Base-by-base conservation (phyloP, 2,888 invertebrate species). In the Andrena fulva region DNA sequence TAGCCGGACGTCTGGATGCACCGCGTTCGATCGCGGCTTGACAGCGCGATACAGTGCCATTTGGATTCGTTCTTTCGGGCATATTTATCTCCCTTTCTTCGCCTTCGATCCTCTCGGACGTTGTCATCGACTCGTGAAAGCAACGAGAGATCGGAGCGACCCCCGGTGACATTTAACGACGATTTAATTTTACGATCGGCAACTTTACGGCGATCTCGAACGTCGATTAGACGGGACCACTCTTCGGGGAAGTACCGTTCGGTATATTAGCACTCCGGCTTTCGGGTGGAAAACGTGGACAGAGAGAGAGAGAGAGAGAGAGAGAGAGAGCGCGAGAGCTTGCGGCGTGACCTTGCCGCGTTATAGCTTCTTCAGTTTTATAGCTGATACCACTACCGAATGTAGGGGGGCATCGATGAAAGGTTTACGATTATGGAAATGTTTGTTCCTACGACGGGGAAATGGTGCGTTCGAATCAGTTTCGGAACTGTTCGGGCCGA, bases 151-250 rank as follows among this genome's bases (percentile, higher is more conserved):
- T 69, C 72, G 72, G 62, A 68, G 66, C 86, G 71, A 72, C 70
- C 77, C 80, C 69, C 74, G 71, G 35, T 71, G 85, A 84, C 85
- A 77, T 84, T 87, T 80, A 82, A 87, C 80, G 82, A 85, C 87
- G 77, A 85, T 88, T 89, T 89, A 87, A 88, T 88, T 88, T 88
- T 88, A 88, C 87, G 89, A 88, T 84, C 89, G 73, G 60, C 78
- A 82, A 77, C 60, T 88, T 89, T 86, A 89, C 60, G 86, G 72
- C 77, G 84, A 84, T 83, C 80, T 79, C 81, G 87, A 81, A 63
- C 80, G 89, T 84, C 88, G 88, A 89, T 88, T 88, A 88, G 87
- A 84, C 80, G 75, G 73, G 71, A 66, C 82, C 75, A 77, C 73
- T 82, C 71, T 79, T 80, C 74, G 72, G 71, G 29, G 77, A 79